Evolutionary conservation across 2,113 vertebrate species (phyloP).

Genomic region (Sinocyclocheilus maitianheensis): DNA sequence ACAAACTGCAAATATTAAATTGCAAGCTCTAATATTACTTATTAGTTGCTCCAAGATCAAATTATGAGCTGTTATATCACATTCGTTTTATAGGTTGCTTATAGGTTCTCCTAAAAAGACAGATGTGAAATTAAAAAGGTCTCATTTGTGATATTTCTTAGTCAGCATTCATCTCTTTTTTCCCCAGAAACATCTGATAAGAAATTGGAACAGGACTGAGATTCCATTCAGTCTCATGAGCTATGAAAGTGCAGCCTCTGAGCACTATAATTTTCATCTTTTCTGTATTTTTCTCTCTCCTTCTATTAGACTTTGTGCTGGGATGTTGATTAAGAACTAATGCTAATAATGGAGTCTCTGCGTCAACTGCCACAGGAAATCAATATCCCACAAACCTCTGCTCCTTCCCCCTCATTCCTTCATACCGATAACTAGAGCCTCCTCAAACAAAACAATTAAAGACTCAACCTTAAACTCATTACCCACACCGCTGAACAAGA

Average conservation of each 20-base stretch:
- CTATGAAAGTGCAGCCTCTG: background rate
- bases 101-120: no score
- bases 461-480: constrained; percentile 53
- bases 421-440: constrained; percentile 26
- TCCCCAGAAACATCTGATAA: background rate
- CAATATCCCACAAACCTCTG: constrained; percentile 47
- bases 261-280: background rate
- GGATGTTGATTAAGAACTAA: constrained; percentile 54
- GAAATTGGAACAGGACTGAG: background rate
- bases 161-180: background rate
- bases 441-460: constrained; percentile 58
- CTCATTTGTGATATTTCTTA: background rate
- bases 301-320: constrained; percentile 1
- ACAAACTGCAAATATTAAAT: no score
- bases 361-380: constrained; percentile 49
- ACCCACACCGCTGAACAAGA: constrained; percentile 56
- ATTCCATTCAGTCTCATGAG: background rate
- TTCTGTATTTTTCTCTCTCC: constrained; percentile 38
- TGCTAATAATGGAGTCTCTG: constrained; percentile 42
- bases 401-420: constrained; percentile 10
- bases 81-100: no score
- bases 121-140: background rate
- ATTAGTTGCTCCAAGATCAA: no score
- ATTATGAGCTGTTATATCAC: no score
- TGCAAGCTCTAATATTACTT: no score